These are phyloP conservation scores for Choreutis nemorana DNA, from an alignment of 2,888 invertebrate species.

Conservation along the genomic window DNA sequence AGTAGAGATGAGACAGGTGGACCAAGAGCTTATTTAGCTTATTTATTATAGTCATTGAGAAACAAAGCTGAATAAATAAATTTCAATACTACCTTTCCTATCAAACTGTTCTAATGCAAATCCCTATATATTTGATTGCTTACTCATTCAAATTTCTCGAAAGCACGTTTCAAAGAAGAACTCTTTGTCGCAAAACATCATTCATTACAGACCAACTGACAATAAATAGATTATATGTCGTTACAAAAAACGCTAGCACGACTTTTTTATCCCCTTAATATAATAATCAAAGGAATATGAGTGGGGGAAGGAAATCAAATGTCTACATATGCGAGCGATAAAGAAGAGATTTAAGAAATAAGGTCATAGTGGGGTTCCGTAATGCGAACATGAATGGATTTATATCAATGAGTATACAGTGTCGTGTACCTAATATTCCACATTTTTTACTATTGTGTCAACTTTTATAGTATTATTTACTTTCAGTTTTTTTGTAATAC, in stretches of 20 bases:
- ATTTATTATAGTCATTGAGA: too few relatives aligned
- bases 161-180: constrained; percentile 38
- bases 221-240: constrained; percentile 57
- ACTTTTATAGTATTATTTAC: too few relatives aligned
- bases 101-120: too few relatives aligned
- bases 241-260: constrained; percentile 47
- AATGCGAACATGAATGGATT: too few relatives aligned
- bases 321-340: constrained; percentile 56
- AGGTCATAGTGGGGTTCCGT: constrained; percentile 7
- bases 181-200: constrained; percentile 51
- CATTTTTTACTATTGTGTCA: too few relatives aligned
- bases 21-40: too few relatives aligned
- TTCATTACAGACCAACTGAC: constrained; percentile 50
- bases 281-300: constrained; percentile 63
- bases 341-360: constrained; percentile 25
- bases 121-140: constrained; percentile 42
- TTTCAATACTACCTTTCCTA: too few relatives aligned
- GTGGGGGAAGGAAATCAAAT: constrained; percentile 44
- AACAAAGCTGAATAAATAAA: too few relatives aligned
- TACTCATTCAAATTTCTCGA: constrained; percentile 28
- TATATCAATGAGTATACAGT: too few relatives aligned
- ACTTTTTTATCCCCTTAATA: constrained; percentile 48
- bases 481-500: too few relatives aligned
- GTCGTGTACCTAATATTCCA: too few relatives aligned
- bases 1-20: too few relatives aligned